phyloP scores from a whole-genome alignment of 2,113 vertebrate species.

The Triplophysa rosa region DNA sequence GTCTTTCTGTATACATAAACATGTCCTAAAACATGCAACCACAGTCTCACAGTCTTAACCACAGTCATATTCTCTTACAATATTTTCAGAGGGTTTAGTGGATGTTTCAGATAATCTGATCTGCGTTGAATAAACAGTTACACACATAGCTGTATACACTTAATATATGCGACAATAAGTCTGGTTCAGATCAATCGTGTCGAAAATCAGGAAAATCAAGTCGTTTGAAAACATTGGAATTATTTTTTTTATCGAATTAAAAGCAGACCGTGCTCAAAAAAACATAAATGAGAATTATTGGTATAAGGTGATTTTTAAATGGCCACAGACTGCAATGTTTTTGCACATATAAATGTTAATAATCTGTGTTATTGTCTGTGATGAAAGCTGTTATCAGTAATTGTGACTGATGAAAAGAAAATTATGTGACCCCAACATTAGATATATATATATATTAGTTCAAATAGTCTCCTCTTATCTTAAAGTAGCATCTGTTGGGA shows the following conservation, averaged over 20 bases:
- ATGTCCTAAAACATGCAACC: neutral
- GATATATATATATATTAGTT: neutral
- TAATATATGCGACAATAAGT: neutral
- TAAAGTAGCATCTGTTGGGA: constrained; percentile 9
- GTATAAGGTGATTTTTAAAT: neutral
- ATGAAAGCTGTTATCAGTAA: constrained; percentile 17
- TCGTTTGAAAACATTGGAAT: too few relatives aligned
- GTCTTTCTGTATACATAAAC: constrained; percentile 25
- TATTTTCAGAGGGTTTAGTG: constrained; percentile 15
- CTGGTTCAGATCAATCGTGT: neutral
- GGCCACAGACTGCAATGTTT: constrained; percentile 25
- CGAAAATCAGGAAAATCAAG: too few relatives aligned
- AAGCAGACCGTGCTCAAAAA: neutral
- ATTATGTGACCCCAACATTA: constrained; percentile 36
- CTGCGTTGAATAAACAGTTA: neutral
- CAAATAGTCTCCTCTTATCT: neutral
- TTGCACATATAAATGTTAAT: constrained; percentile 34
- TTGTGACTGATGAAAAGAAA: constrained; percentile 16
- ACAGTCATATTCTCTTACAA: neutral
- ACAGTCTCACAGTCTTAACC: constrained; percentile 14
- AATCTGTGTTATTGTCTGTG: constrained; percentile 34
- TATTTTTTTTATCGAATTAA: neutral
- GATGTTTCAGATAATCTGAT: neutral
- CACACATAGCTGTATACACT: neutral
- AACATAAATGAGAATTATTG: neutral